Percentiles rank a stretch among this genome's conserved stretches.
These are phyloP conservation scores for Procambarus clarkii DNA, from an alignment of 1,140 invertebrate species.

Conservation along the genomic window DNA sequence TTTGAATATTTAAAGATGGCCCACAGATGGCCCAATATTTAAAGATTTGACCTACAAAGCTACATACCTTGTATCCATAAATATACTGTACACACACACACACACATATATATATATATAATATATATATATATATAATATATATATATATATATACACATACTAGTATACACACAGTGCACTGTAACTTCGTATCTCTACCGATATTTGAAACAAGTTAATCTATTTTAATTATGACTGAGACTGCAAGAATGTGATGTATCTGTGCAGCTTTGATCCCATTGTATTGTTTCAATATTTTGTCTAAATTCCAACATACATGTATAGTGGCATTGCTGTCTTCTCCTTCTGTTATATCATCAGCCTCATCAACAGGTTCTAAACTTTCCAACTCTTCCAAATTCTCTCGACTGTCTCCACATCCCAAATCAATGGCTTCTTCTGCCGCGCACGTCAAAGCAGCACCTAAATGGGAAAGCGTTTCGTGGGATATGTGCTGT, in stretches of 20 bases:
- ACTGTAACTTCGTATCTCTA: too few relatives aligned
- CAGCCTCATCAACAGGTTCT: conserved; percentile 35
- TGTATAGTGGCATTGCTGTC: conserved; percentile 59
- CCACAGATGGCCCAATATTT: too few relatives aligned
- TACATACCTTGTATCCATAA: too few relatives aligned
- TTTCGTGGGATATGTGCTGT: conserved; percentile 67
- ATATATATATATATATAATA: too few relatives aligned
- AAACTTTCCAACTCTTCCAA: conserved; percentile 45
- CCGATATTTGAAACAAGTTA: too few relatives aligned
- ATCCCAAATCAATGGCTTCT: conserved; percentile 18
- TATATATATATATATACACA: too few relatives aligned
- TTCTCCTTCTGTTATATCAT: conserved; percentile 53
- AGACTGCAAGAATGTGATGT: background rate
- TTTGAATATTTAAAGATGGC: too few relatives aligned
- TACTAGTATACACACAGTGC: too few relatives aligned
- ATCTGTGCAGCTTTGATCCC: background rate
- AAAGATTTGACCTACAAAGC: too few relatives aligned
- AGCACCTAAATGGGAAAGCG: conserved; percentile 32
- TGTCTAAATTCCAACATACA: background rate
- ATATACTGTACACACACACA: too few relatives aligned
- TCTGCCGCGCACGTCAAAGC: background rate
- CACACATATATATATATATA: too few relatives aligned
- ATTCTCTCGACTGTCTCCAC: conserved; percentile 13
- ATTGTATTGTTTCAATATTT: background rate
- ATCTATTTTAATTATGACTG: too few relatives aligned